Evolutionary conservation across 2,888 invertebrate genomes (phyloP), one percentile per base, ranked within the genome.

Genomic region (Tenthredo mesomela): DNA sequence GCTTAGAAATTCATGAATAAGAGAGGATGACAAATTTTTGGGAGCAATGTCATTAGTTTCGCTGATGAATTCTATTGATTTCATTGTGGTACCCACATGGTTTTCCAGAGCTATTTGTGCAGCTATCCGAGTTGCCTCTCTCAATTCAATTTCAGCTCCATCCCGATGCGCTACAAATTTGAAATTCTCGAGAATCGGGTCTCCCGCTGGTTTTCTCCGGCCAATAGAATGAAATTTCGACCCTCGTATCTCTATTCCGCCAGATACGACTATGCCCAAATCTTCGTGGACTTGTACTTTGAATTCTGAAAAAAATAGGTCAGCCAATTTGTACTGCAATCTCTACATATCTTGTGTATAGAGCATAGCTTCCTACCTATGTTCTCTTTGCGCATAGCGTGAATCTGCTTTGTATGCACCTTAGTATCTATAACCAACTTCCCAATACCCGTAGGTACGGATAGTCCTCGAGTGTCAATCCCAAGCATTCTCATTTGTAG

Each of bases 401-500:
- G 90, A 84, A 92, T 85, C 21, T 87, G 84, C n/a, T 92, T 88
- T 5, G 92, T 87, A 85, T 94, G 94, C 40, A 84, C 86, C 75
- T 92, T 93, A 0, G 96, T 96, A 89, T 97, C 95, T 67, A 97
- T 96, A n/a, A 95, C 94, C 0, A 97, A 92, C 89, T 95, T 96
- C 88, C 96, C 95, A 50, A 97, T 96, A 84, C 96, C 95, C 0
- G 97, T 97, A 0, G 98, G 98, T 0, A 97, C 95, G 89, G 96
- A 95, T 4, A 97, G 95, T 3, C 96, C 95, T 40, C 97, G 95
- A 0, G 96, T 95, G 87, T 96, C 96, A 84, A 96, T 94, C 40
- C 96, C 95, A 40, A 98, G 92, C 78, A 98, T 96, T 89, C 96
- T 95, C 89, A 97, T 95, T 93, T 98, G 98, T 18, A 98, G 94